Conservation (phyloP, 2,113 vertebrate genomes). For the Petroica traversi region DNA sequence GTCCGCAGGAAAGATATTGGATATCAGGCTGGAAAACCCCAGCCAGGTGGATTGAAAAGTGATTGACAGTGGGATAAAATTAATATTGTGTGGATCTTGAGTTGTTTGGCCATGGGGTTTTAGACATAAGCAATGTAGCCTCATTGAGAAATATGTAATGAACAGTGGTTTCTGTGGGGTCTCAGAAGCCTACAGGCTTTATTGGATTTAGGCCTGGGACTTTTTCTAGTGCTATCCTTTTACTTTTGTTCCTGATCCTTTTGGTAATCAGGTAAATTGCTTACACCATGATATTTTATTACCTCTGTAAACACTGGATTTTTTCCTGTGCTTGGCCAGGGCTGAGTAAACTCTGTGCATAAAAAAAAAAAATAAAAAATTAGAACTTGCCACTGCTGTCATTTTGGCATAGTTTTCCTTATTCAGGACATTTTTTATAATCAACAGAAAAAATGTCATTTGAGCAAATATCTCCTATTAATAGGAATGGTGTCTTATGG, state of each 20-base stretch:
- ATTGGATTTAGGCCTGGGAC: not conserved
- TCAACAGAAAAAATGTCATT: not conserved
- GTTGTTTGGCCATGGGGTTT: not conserved
- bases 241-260: not conserved
- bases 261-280: not conserved
- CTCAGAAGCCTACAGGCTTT: not conserved
- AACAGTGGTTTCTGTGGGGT: not conserved
- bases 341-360: not conserved
- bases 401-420: not conserved
- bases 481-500: not conserved
- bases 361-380: not conserved
- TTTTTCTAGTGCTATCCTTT: not conserved
- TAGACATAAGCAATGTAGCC: not conserved
- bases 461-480: not conserved
- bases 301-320: not conserved
- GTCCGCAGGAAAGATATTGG: not conserved
- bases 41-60: not conserved
- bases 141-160: not conserved
- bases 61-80: conserved; percentile 25
- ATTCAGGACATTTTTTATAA: not conserved
- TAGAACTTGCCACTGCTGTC: not conserved
- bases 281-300: not conserved
- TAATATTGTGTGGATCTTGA: not conserved
- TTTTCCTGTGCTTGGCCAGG: not conserved
- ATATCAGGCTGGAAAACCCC: not conserved